Conservation (phyloP, 2,888 invertebrate genomes). For the Stomorhina lunata region DNA sequence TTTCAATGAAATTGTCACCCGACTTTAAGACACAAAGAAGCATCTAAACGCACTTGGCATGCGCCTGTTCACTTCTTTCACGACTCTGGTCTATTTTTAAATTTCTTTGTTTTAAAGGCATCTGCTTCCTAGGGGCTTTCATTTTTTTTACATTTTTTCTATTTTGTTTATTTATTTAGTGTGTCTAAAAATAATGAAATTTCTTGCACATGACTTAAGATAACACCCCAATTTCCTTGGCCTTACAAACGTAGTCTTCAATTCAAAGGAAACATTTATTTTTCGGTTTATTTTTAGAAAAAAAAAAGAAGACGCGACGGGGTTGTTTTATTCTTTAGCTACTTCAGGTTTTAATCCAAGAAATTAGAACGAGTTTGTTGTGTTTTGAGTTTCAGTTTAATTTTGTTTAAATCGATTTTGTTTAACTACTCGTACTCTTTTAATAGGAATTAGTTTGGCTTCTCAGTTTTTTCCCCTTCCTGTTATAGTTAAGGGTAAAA, state of each 20-base stretch:
- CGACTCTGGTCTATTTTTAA: neutral
- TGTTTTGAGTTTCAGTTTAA: too few relatives aligned
- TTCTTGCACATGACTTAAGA: conserved; percentile 24
- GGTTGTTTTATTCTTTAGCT: neutral
- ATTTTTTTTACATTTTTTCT: too few relatives aligned
- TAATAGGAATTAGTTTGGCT: too few relatives aligned
- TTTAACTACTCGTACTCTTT: too few relatives aligned
- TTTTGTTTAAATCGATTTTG: neutral
- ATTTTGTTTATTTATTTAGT: neutral
- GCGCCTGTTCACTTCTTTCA: neutral
- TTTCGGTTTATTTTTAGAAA: neutral
- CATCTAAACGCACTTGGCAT: conserved; percentile 26
- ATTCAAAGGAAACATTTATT: neutral
- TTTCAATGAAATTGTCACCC: conserved; percentile 28
- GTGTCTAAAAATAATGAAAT: neutral
- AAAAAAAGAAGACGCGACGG: neutral
- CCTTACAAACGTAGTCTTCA: too few relatives aligned
- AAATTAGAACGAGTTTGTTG: too few relatives aligned
- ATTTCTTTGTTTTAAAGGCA: neutral
- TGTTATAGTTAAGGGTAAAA: neutral
- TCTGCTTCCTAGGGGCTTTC: neutral
- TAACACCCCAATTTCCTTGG: neutral
- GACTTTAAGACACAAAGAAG: neutral
- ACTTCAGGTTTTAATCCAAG: too few relatives aligned
- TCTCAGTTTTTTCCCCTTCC: neutral